A percentile compares a stretch with the other conserved stretches of the same genome.
phyloP scores from a whole-genome alignment of 2,113 vertebrate species.

The Odontesthes bonariensis region DNA sequence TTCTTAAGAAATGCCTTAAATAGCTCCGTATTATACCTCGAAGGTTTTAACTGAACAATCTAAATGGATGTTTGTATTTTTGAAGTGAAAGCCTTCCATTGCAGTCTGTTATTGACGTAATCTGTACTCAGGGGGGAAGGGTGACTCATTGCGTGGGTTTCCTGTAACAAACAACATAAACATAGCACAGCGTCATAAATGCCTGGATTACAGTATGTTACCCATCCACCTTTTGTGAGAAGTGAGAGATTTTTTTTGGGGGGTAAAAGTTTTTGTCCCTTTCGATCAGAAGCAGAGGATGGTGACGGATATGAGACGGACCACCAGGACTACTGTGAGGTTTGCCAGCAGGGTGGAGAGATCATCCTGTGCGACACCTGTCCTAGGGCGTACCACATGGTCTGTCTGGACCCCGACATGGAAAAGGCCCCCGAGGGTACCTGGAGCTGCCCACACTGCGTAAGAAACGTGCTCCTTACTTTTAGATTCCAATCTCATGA shows the following conservation, averaged over 20 bases:
- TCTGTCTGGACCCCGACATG: conserved; percentile 98
- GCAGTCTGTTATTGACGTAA: neutral
- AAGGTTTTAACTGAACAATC: too few species aligned
- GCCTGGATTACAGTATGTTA: neutral
- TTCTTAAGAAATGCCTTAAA: neutral
- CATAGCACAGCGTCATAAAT: neutral
- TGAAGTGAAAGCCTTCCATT: neutral
- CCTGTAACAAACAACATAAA: conserved; percentile 7
- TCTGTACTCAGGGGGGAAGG: conserved; percentile 4
- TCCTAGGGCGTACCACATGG: conserved; percentile 98
- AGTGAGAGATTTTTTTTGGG: neutral
- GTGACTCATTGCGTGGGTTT: conserved; percentile 41
- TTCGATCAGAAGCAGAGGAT: conserved; percentile 85
- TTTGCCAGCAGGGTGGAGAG: conserved; percentile 98
- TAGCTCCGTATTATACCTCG: too few species aligned
- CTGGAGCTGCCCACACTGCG: conserved; percentile 99
- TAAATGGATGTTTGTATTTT: neutral
- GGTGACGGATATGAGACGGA: conserved; percentile 98
- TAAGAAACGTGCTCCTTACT: conserved; percentile 68
- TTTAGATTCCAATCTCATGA: too few species aligned
- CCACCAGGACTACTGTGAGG: conserved; percentile 99
- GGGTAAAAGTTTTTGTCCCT: neutral
- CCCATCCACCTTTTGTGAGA: neutral
- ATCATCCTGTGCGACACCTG: conserved; percentile 99
- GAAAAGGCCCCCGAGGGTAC: conserved; percentile 98